phyloP scores from a whole-genome alignment of 2,797 vertebrate species.

The Thalassophryne amazonica region DNA sequence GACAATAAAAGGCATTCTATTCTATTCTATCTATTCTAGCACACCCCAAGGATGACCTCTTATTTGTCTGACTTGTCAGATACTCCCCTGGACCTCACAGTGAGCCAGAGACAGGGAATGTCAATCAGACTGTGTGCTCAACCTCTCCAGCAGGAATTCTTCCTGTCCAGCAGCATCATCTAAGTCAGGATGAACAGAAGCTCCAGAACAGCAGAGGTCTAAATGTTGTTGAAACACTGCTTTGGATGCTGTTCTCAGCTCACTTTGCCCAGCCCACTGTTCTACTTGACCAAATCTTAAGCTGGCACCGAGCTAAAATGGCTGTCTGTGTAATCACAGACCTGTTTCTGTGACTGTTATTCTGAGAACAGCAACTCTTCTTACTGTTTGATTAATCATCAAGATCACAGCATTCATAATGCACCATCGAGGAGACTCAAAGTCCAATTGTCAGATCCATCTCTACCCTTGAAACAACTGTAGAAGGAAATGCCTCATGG shows the following conservation, averaged over 20 bases:
- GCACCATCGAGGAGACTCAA: constrained; percentile 32
- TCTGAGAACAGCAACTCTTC: constrained; percentile 21
- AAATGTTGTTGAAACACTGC: constrained; percentile 59
- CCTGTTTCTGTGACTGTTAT: constrained; percentile 70
- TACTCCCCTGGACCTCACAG: no score
- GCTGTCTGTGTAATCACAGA: constrained; percentile 60
- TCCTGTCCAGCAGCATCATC: no score
- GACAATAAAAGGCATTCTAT: no score
- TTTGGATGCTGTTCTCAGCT: constrained; percentile 86
- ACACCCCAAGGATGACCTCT: no score
- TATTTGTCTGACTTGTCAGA: no score
- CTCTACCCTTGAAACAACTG: constrained; percentile 35
- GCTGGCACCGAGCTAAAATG: constrained; percentile 83
- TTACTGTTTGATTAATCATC: constrained; percentile 34
- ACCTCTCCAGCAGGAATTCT: no score
- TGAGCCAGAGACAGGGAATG: no score
- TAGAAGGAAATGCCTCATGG: constrained; percentile 26
- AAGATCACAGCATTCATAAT: constrained; percentile 22
- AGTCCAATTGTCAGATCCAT: constrained; percentile 36
- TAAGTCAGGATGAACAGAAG: constrained; percentile 78
- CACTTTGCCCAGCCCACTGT: constrained; percentile 88
- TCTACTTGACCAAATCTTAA: constrained; percentile 90
- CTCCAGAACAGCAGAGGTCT: constrained; percentile 74
- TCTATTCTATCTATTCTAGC: no score
- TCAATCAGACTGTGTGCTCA: no score